Conservation (phyloP, 2,797 vertebrate species). For the Eulemur mongoz region DNA sequence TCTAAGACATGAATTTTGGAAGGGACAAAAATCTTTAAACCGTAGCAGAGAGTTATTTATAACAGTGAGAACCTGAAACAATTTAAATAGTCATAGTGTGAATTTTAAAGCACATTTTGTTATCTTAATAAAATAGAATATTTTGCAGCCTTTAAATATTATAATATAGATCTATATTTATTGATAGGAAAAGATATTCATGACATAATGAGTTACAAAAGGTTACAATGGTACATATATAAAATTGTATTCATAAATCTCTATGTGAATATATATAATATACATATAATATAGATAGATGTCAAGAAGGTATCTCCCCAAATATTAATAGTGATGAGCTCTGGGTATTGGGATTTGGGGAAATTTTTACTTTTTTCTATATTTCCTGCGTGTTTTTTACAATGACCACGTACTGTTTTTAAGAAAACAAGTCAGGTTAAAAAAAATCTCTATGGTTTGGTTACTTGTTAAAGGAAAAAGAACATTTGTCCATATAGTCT, state of each 20-base stretch:
- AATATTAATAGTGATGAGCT: background rate
- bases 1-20: background rate
- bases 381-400: background rate
- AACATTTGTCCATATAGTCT: background rate
- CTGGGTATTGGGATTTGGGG: background rate
- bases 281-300: background rate
- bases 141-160: constrained; percentile 18
- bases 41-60: background rate
- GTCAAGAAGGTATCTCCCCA: background rate
- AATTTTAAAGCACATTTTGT: background rate
- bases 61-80: background rate
- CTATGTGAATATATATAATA: background rate
- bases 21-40: background rate
- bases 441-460: background rate
- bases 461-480: constrained; percentile 5
- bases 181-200: constrained; percentile 10
- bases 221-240: background rate
- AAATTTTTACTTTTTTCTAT: background rate
- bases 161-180: background rate
- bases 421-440: background rate
- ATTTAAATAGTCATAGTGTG: background rate
- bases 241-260: background rate
- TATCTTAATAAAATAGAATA: background rate
- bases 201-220: background rate
- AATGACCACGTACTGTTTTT: background rate